Evolutionary conservation across 2,113 vertebrate species (phyloP).

Genomic region (Silurus meridionalis): DNA sequence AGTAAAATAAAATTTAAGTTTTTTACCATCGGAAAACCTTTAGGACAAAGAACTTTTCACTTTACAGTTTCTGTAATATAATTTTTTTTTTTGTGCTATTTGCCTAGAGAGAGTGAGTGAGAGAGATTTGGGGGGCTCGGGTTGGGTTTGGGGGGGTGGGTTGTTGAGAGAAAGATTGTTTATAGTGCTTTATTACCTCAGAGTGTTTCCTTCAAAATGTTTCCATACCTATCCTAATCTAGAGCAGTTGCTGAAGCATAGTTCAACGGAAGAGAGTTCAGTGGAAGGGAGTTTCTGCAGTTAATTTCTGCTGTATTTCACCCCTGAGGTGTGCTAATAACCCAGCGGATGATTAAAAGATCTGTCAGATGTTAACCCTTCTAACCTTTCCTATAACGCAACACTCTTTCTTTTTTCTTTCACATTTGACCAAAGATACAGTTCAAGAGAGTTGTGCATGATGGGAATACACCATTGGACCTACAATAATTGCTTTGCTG

Average conservation of each 20-base stretch:
- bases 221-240: slow-evolving; percentile 5
- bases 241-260: slow-evolving; percentile 5
- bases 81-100: not conserved
- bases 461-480: slow-evolving; percentile 35
- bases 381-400: not conserved
- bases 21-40: not conserved
- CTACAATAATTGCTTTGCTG: slow-evolving; percentile 37
- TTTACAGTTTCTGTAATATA: not conserved
- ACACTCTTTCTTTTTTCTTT: not conserved
- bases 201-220: not conserved
- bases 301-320: not conserved
- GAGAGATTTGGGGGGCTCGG: too few relatives aligned
- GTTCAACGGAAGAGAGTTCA: not conserved
- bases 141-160: too few relatives aligned
- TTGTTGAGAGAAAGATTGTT: not conserved
- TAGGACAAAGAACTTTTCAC: not conserved
- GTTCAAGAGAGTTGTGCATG: slow-evolving; percentile 5
- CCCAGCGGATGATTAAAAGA: not conserved
- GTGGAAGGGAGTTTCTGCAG: not conserved
- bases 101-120: too few relatives aligned
- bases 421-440: not conserved
- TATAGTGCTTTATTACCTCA: slow-evolving; percentile 1
- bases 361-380: not conserved
- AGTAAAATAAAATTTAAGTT: not conserved
- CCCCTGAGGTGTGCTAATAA: not conserved